Conservation (phyloP, 2,113 vertebrate genomes). For the Laticauda colubrina region DNA sequence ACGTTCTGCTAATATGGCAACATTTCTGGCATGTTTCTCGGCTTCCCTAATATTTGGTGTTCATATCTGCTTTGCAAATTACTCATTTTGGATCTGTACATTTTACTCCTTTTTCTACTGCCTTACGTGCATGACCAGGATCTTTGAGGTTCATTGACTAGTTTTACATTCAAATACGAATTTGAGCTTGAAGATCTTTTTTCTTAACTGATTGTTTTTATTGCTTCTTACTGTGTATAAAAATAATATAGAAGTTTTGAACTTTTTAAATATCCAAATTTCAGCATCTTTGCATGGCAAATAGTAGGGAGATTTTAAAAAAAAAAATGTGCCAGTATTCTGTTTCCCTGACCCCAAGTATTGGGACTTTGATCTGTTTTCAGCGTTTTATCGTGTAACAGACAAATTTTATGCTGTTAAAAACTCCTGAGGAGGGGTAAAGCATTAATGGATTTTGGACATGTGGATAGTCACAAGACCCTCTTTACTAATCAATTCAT, state of each 20-base stretch:
- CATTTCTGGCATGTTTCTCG: constrained; percentile 64
- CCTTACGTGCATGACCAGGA: constrained; percentile 59
- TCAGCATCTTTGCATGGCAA: constrained; percentile 31
- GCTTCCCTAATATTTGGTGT: constrained; percentile 53
- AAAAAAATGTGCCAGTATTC: neutral
- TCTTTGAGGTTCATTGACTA: constrained; percentile 45
- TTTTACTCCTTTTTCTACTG: constrained; percentile 58
- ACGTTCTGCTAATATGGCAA: constrained; percentile 43
- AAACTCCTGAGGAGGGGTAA: constrained; percentile 5
- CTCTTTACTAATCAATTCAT: neutral
- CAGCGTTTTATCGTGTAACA: constrained; percentile 29
- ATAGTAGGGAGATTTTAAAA: constrained; percentile 31
- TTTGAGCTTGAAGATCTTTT: constrained; percentile 24
- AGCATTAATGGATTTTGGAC: constrained; percentile 12
- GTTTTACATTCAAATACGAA: constrained; percentile 44
- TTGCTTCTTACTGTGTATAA: constrained; percentile 35
- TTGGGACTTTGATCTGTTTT: constrained; percentile 35
- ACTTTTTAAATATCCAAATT: constrained; percentile 3
- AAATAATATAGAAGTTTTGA: constrained; percentile 9
- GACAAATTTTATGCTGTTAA: neutral
- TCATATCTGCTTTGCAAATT: constrained; percentile 62
- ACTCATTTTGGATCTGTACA: constrained; percentile 51
- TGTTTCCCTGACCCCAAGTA: constrained; percentile 36
- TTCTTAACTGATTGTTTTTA: neutral
- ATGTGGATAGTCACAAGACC: constrained; percentile 1